These are phyloP conservation scores for Heteromurus nitidus DNA, from an alignment of 2,888 invertebrate species.

Conservation along the genomic window DNA sequence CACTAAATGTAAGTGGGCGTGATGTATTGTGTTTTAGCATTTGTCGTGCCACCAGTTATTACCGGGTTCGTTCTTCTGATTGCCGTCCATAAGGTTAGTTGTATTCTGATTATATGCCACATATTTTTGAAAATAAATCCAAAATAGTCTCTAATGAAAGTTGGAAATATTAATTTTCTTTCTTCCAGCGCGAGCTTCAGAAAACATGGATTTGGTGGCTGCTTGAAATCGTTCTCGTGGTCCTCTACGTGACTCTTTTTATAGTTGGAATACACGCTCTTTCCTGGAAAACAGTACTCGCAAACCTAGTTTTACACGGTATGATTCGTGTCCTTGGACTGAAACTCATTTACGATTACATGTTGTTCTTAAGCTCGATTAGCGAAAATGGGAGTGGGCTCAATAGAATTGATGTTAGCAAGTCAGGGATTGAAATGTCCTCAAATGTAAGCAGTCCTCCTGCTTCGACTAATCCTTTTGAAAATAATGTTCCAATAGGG, in stretches of 20 bases:
- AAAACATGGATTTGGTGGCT: slow-evolving; percentile 68
- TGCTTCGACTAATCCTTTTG: slow-evolving; percentile 37
- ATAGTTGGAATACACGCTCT: slow-evolving; percentile 61
- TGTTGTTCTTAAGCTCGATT: slow-evolving; percentile 52
- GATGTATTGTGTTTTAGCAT: slow-evolving; percentile 20
- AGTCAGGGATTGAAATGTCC: slow-evolving; percentile 18
- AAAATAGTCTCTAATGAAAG: not conserved
- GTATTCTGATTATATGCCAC: not conserved
- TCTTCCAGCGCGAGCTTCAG: slow-evolving; percentile 59
- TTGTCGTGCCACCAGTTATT: slow-evolving; percentile 47
- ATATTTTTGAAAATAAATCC: too few relatives aligned
- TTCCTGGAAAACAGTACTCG: slow-evolving; percentile 53
- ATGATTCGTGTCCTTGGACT: slow-evolving; percentile 60
- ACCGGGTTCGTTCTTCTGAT: slow-evolving; percentile 60
- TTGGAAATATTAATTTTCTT: not conserved
- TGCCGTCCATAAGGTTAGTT: slow-evolving; percentile 60
- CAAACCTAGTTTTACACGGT: slow-evolving; percentile 57
- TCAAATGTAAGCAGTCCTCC: slow-evolving; percentile 1
- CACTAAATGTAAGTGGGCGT: not conserved
- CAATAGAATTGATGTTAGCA: slow-evolving; percentile 51
- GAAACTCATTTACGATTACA: slow-evolving; percentile 67
- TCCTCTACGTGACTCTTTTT: slow-evolving; percentile 58
- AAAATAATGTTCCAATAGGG: slow-evolving; percentile 62
- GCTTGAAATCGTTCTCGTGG: slow-evolving; percentile 56
- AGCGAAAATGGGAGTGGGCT: slow-evolving; percentile 42